Evolutionary conservation across 2,888 invertebrate genomes (phyloP), one percentile per base, ranked within the genome.

Genomic region (Drosophila ezoana): DNA sequence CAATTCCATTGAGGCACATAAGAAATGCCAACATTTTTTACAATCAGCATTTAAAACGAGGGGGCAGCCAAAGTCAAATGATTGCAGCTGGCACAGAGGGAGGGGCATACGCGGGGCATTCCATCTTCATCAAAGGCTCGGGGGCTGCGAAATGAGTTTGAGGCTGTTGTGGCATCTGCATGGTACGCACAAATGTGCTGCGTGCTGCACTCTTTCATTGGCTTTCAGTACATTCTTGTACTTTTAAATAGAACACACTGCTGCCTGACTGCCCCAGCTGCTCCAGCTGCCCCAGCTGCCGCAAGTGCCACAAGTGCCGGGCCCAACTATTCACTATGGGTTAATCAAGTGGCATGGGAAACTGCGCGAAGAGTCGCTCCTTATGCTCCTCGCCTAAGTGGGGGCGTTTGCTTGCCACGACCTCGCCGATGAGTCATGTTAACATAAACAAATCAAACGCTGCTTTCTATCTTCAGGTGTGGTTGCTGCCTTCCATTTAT

Each of bases 271-370:
- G 18, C 18, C 18, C 18, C 18, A 18, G 64, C 52, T 70, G 70
- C 44, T 56, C 45, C 49, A 62, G 23, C 58, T 45, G 47, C 43
- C 53, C 44, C 44, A 63, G 63, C 62, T 62, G 63, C 63, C 16
- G 33, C 38, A 14, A 49, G 59, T 58, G 65, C 58, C 38, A 41
- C 49, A 61, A 66, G 52, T 71, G 73, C 58, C 43, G 28, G 63
- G 20, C 28, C 57, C 67, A 72, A 45, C 51, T 65, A 54, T 71
- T 16, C 51, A n/a, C 20, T 57, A 54, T 61, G 76, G 71, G 80
- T 77, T 86, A 75, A 87, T 89, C 89, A 89, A 89, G 89, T 87
- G 86, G 79, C 86, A 80, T 87, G 86, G 87, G 86, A 87, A 86
- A 76, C 65, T 53, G 48, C 64, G 49, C 41, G 32, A 64, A 53